A percentile compares a stretch with the other conserved stretches of the same genome.
Evolutionary conservation across 2,888 invertebrate species (phyloP).

Genomic region (Cosmorhoe ocellata): DNA sequence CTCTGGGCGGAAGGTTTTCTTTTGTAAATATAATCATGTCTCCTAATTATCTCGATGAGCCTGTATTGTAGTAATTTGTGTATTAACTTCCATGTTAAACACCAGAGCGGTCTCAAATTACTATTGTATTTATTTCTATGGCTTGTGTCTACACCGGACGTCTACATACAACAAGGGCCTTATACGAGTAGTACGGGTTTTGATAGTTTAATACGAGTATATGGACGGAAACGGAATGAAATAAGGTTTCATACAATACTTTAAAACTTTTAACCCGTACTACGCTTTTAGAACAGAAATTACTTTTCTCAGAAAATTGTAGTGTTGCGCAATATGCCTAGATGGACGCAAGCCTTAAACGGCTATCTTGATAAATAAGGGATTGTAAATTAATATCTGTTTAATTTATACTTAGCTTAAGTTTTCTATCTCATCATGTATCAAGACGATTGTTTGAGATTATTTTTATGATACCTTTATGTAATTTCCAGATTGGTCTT

Average conservation of each 20-base stretch:
- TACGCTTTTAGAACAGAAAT: too few species aligned
- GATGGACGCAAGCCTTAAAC: background rate
- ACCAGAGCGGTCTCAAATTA: background rate
- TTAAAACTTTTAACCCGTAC: too few species aligned
- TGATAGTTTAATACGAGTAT: too few species aligned
- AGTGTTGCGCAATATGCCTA: background rate
- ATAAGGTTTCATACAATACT: too few species aligned
- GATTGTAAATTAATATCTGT: slow-evolving; percentile 31
- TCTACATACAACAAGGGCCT: too few species aligned
- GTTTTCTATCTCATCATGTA: slow-evolving; percentile 19
- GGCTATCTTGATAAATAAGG: slow-evolving; percentile 18
- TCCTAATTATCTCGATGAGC: slow-evolving; percentile 26
- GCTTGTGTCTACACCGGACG: background rate
- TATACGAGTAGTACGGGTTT: too few species aligned
- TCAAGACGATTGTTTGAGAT: slow-evolving; percentile 19
- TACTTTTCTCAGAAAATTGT: too few species aligned
- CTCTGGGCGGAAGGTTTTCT: slow-evolving; percentile 29
- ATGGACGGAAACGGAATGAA: too few species aligned
- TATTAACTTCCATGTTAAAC: background rate
- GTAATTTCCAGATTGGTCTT: slow-evolving; percentile 80
- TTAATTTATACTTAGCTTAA: slow-evolving; percentile 34
- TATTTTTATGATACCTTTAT: slow-evolving; percentile 34
- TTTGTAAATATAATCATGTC: slow-evolving; percentile 34
- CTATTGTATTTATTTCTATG: background rate
- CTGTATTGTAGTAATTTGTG: background rate